Evolutionary conservation across 1,140 invertebrate species (phyloP).

Genomic region (Trichogramma pretiosum): DNA sequence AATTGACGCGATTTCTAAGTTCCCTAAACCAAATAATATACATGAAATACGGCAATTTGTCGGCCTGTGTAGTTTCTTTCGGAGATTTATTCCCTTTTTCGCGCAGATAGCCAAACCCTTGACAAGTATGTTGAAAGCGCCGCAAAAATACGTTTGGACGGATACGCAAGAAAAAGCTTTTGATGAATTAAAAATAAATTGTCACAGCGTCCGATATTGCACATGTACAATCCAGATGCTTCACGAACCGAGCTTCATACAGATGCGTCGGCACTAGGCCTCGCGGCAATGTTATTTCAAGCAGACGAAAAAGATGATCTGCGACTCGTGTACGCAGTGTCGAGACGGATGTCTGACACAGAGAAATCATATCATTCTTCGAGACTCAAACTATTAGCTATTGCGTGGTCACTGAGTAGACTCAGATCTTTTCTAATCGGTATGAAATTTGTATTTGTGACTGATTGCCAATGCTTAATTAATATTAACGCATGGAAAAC

Average conservation of each 20-base stretch:
- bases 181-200: slow-evolving; percentile 7
- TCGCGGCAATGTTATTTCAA: slow-evolving; percentile 1
- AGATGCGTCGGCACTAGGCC: slow-evolving; percentile 1
- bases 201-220: neutral
- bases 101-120: slow-evolving; percentile 25
- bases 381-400: too few species aligned
- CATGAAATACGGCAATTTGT: slow-evolving; percentile 40
- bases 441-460: slow-evolving; percentile 2
- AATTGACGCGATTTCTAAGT: slow-evolving; percentile 31
- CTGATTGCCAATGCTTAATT: slow-evolving; percentile 1
- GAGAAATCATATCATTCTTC: too few species aligned
- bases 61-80: slow-evolving; percentile 40
- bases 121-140: slow-evolving; percentile 5
- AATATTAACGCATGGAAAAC: slow-evolving; percentile 9
- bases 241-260: slow-evolving; percentile 6
- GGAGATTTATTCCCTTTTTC: slow-evolving; percentile 33
- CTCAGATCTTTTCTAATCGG: slow-evolving; percentile 21
- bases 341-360: too few species aligned
- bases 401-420: slow-evolving; percentile 16
- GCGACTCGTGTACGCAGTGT: too few species aligned
- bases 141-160: neutral
- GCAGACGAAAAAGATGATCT: too few species aligned
- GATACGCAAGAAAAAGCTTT: neutral
- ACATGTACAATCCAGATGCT: slow-evolving; percentile 12
- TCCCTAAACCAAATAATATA: slow-evolving; percentile 27